Evolutionary conservation across 2,113 vertebrate genomes (phyloP), one percentile per base, ranked within the genome.

Genomic region (Petaurus breviceps): DNA sequence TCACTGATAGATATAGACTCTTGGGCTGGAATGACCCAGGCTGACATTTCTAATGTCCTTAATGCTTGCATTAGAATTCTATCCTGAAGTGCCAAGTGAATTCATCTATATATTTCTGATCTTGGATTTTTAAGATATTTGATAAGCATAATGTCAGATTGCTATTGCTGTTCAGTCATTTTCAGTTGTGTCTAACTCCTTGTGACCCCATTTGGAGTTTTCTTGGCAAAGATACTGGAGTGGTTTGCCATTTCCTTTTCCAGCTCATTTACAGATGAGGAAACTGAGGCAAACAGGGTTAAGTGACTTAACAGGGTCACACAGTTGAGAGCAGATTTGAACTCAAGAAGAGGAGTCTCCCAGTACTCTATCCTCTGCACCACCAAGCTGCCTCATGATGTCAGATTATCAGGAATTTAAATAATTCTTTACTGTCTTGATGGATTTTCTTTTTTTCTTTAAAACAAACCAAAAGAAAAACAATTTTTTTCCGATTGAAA

Each of bases 391-490:
- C 16, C 8, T 11, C 68, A 84, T 84, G 19, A 43, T 43, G n/a
- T 9, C 24, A 12, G 0, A 92, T 93, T 92, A 95, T 93, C 61
- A 90, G 92, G 77, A 46, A 0, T 96, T 97, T 96, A 96, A 94
- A 96, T 94, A 90, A 77, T 37, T 84, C 47, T 89, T 97, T 95
- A 92, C 94, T 93, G 84, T 96, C 95, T 95, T 53, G 23, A 57
- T 94, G n/a, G 54, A 89, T 94, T 94, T 61, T 97, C 54, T 93
- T 22, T 14, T 61, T 96, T 61, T 95, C 91, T 2, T 3, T 84
- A 8, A 43, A 84, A 43, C n/a, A 43, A 84, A 84, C 14, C 19
- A 43, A 43, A 43, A 0, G 8, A 77, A 77, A 77, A 14, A 43
- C 9, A 49, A 61, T 50, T 93, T 95, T 49, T 94, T 93, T 95